Base-by-base conservation (phyloP, 2,888 invertebrate species). In the Trichogramma evanescens region DNA sequence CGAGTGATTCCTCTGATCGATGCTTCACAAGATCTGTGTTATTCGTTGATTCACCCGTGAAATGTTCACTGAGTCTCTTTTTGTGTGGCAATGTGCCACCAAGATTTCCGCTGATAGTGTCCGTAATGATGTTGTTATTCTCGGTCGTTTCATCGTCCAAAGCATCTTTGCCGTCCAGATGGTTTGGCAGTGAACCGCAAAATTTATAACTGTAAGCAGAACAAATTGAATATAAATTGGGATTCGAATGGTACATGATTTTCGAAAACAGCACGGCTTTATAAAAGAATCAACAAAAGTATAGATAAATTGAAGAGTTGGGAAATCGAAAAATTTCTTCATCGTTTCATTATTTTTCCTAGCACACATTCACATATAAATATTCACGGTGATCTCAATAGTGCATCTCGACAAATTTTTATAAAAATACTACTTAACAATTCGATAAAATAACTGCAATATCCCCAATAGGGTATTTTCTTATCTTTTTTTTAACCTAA, bases 141-240 rank as follows among this genome's bases (percentile, higher is more conserved):
- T 83, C 83, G 59, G 82, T 77, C 43, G 71, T 64, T 50, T 72
- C 68, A 65, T 84, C 83, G 56, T 70, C 70, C 58, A 72, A 58
- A 10, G 81, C 73, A 67, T 84, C 83, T 67, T 84, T 78, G 54
- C 84, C 82, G 67, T 87, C 88, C 70, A 88, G 78, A 72, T 88
- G 87, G 78, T 87, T 88, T 7, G 88, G 88, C 68, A 88, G 74
- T 48, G 88, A 88, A 63, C 83, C 82, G 71, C 83, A 83, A 64
- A 81, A 76, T 70, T 79, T 80, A 68, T 80, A 79, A 66, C 78
- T 74, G 67, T 55, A 26, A 26, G 26, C 59, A 56, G 54, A 45
- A 45, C 26, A 45, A 9, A n/a, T 45, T 9, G 9, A 45, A 45
- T 8, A 45, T 8, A 50, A 5, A 52, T 10, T 7, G n/a, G n/a